These are phyloP conservation scores for Proteles cristata DNA, from an alignment of 2,113 vertebrate species.

Conservation along the genomic window DNA sequence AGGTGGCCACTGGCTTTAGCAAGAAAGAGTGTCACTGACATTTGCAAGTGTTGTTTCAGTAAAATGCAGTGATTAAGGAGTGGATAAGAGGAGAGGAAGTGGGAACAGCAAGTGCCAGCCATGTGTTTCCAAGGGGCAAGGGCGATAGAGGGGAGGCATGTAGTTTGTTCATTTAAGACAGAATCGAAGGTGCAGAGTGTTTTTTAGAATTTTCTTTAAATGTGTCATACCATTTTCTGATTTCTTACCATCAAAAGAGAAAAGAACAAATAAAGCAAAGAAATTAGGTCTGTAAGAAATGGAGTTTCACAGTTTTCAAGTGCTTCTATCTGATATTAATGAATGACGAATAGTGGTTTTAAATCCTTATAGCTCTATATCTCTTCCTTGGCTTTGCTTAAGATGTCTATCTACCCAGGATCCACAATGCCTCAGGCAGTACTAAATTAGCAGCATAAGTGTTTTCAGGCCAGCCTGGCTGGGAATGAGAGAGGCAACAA, in stretches of 20 bases:
- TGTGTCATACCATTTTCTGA: constrained; percentile 52
- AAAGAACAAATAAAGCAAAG: constrained; percentile 18
- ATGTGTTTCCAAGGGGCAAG: not conserved
- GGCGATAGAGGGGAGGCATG: not conserved
- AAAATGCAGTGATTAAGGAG: constrained; percentile 17
- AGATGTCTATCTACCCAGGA: constrained; percentile 39
- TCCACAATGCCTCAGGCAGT: constrained; percentile 48
- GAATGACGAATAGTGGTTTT: constrained; percentile 59
- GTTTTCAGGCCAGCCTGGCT: constrained; percentile 40
- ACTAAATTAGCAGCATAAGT: constrained; percentile 65
- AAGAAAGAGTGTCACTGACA: constrained; percentile 23
- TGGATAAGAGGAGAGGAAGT: not conserved
- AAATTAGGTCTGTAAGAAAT: constrained; percentile 29
- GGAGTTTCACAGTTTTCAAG: constrained; percentile 31
- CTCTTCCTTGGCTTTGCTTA: constrained; percentile 50
- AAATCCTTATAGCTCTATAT: constrained; percentile 49
- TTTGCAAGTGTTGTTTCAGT: constrained; percentile 31
- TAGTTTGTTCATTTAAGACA: constrained; percentile 18
- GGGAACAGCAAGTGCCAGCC: not conserved
- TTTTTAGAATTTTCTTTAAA: constrained; percentile 58
- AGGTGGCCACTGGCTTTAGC: constrained; percentile 27
- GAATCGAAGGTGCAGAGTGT: not conserved
- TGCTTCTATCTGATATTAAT: constrained; percentile 64
- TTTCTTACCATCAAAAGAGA: constrained; percentile 38
- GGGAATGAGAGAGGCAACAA: constrained; percentile 57